phyloP scores from a whole-genome alignment of 2,888 invertebrate genomes.

The Panorpa germanica region DNA sequence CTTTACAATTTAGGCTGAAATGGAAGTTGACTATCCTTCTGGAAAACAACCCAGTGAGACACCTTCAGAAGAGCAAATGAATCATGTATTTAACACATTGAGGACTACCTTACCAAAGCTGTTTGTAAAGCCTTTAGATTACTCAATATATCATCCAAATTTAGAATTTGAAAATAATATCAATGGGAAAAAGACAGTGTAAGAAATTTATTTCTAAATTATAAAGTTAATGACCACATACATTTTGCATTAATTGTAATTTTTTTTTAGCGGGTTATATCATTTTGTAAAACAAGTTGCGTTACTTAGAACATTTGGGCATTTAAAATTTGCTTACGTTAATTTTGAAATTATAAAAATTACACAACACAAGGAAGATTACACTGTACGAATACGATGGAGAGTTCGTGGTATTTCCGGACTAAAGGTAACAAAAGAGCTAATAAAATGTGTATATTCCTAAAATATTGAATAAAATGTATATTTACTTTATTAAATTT shows the following conservation, averaged over 20 bases:
- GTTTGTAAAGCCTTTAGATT: slow-evolving; percentile 57
- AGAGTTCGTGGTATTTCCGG: slow-evolving; percentile 67
- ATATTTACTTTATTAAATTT: no score
- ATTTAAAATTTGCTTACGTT: slow-evolving; percentile 72
- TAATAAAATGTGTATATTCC: no score
- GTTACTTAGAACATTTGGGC: slow-evolving; percentile 55
- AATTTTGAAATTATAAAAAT: slow-evolving; percentile 73
- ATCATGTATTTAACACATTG: slow-evolving; percentile 25
- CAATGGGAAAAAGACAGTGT: slow-evolving; percentile 54
- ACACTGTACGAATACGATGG: slow-evolving; percentile 73
- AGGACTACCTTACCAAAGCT: slow-evolving; percentile 42
- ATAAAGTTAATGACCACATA: slow-evolving; percentile 7
- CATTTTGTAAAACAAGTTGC: slow-evolving; percentile 63
- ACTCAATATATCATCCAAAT: slow-evolving; percentile 56
- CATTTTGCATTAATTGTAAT: slow-evolving; percentile 6
- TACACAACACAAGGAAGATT: slow-evolving; percentile 72
- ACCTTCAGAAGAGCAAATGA: slow-evolving; percentile 30
- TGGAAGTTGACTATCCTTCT: no score
- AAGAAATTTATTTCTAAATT: slow-evolving; percentile 21
- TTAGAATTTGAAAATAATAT: slow-evolving; percentile 78
- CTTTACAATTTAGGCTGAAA: no score
- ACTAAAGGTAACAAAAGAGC: no score
- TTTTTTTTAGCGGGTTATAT: slow-evolving; percentile 47
- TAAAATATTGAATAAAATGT: no score
- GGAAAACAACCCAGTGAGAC: no score